Percentiles rank a stretch among this genome's conserved stretches.
phyloP scores from a whole-genome alignment of 2,888 invertebrate species.

The Dicranocentrus wangi region DNA sequence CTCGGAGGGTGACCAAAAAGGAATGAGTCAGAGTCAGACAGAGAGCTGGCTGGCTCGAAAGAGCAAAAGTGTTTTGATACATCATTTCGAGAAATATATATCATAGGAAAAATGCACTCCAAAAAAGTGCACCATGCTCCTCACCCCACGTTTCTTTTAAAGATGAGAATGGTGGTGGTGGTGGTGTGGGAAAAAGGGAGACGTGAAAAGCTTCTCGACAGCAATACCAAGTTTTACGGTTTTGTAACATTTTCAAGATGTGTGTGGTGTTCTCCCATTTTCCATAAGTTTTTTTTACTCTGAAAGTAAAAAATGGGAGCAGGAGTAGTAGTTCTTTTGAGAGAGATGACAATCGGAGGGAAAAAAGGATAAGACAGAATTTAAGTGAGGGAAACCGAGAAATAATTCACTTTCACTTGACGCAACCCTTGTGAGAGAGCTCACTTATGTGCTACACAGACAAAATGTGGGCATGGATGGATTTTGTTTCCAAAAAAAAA shows the following conservation, averaged over 20 bases:
- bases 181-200: slow-evolving; percentile 36
- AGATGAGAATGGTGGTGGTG: slow-evolving; percentile 24
- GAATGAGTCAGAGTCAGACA: slow-evolving; percentile 38
- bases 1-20: slow-evolving; percentile 5
- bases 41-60: neutral
- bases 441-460: slow-evolving; percentile 4
- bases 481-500: neutral
- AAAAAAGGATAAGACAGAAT: slow-evolving; percentile 19
- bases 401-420: slow-evolving; percentile 60
- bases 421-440: slow-evolving; percentile 26
- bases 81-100: slow-evolving; percentile 34
- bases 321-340: no score
- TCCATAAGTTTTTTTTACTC: slow-evolving; percentile 12
- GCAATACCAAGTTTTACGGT: slow-evolving; percentile 7
- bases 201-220: slow-evolving; percentile 3
- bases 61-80: slow-evolving; percentile 21
- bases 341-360: no score
- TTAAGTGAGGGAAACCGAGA: slow-evolving; percentile 34
- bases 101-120: slow-evolving; percentile 23
- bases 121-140: slow-evolving; percentile 20
- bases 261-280: neutral
- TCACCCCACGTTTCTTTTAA: neutral
- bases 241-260: slow-evolving; percentile 32
- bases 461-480: neutral
- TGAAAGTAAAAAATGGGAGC: slow-evolving; percentile 4